Evolutionary conservation across 1,140 invertebrate species (phyloP), one percentile per base, ranked within the genome.

Genomic region (Hylaeus volcanicus): DNA sequence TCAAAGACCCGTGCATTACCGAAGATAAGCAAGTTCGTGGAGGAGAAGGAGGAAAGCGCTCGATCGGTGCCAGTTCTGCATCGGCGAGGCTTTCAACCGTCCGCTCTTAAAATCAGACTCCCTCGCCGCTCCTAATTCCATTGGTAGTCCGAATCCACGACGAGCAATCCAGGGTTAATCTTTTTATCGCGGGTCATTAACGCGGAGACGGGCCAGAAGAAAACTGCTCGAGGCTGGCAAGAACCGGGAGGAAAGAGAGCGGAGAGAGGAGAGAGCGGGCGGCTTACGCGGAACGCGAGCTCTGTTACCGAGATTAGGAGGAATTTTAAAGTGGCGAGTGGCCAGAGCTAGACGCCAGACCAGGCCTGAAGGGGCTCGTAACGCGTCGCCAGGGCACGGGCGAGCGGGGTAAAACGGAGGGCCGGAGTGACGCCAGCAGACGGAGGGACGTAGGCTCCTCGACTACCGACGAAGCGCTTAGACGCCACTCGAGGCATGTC

Each of bases 141-240:
- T 15, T 15, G 9, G 5, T 14, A 12, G 41, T n/a, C n/a, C 12
- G 76, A 87, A 87, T 86, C 81, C 84, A 55, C 81, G 70, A 51
- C 68, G 73, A 70, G 78, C 82, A 80, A 88, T 88, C 85, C 74
- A 75, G 82, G 9, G 74, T 81, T 88, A 89, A 89, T 89, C 87
- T 86, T 88, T 89, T 89, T 88, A 89, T 89, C 85, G 83, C 79
- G 71, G 26, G 85, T 87, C 87, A 82, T 89, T 88, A 88, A 88
- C 83, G 81, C 85, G 63, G 45, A 82, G 53, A 53, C 51, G n/a
- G 68, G 11, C 45, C 53, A 48, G 68, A 55, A 51, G 15, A 71
- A 51, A 51, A 74, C 71, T 55, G 37, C 41, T 26, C 26, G 37
- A 61, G 48, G 53, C 1, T 12, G 45, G 63, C 9, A 26, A 39